Base-by-base conservation (phyloP, 2,797 vertebrate genomes). In the Hydrocynus forskahlii region DNA sequence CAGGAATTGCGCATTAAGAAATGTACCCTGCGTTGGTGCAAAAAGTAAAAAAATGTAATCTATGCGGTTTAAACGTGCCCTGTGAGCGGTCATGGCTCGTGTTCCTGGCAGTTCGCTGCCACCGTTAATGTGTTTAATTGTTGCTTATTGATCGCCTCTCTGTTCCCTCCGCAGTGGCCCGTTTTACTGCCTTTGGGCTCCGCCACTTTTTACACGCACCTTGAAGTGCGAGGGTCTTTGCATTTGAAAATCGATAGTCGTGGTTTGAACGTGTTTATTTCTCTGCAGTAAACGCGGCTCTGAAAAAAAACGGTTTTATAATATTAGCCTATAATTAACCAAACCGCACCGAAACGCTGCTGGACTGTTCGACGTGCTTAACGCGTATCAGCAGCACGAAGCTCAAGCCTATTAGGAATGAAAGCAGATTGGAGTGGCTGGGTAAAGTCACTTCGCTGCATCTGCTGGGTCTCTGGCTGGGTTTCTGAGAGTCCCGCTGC, bases 101-200 rank as follows among this genome's bases (percentile, higher is more conserved):
- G 91, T 86, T 89, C 89, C 88, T 87, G 89, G 88, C 88, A 82
- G 86, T 35, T 50, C 52, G 88, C 89, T 90, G 91, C 86, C 92
- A 91, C 90, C 91, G 93, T 92, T 94, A 93, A 94, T 94, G 92
- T 93, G 90, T 93, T 94, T 94, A 94, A 94, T 95, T 93, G 93
- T 93, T 92, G 92, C 84, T 80, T 92, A 94, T 94, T 92, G 94
- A 94, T 94, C 88, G 89, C 87, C 83, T 85, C 83, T 91, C 87
- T 90, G 88, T 92, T 91, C 87, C 86, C 50, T 74, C 82, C 76
- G 73, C 78, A 80, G 76, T 75, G 75, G 82, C 75, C 60, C 74
- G 2, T 82, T 90, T 90, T 89, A 93, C 92, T 91, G 88, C 92
- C 89, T 81, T 83, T 73, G 91, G 91, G 92, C 91, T 91, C 88